Evolutionary conservation across 2,888 invertebrate genomes (phyloP).

Genomic region (Dolichomitus sp.): DNA sequence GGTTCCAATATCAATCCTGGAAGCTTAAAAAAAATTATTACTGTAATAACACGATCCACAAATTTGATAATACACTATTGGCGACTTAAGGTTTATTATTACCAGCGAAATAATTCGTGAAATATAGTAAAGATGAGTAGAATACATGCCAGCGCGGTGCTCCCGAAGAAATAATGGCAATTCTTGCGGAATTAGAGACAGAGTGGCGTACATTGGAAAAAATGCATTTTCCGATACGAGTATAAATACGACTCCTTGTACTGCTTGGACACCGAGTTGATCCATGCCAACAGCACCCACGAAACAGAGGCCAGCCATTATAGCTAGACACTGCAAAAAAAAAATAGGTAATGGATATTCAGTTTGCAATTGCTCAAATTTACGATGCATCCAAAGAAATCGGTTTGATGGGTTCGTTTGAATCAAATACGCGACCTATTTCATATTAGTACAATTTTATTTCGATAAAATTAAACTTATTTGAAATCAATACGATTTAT

Average conservation of each 20-base stretch:
- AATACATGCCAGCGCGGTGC: constrained; percentile 93
- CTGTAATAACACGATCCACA: constrained; percentile 1
- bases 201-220: constrained; percentile 95
- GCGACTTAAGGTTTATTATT: constrained; percentile 76
- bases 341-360: no score
- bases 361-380: no score
- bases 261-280: constrained; percentile 94
- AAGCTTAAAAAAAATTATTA: constrained; percentile 87
- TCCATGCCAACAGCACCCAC: constrained; percentile 91
- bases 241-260: constrained; percentile 95
- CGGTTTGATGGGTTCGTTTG: no score
- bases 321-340: constrained; percentile 87
- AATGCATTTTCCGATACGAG: constrained; percentile 97
- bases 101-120: constrained; percentile 94
- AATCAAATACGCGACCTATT: no score
- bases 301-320: constrained; percentile 95
- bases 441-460: no score
- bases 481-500: no score
- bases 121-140: constrained; percentile 93
- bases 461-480: no score
- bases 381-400: no score
- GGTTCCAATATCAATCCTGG: constrained; percentile 96
- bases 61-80: neutral
- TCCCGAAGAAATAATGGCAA: constrained; percentile 94
- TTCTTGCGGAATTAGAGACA: constrained; percentile 93